Evolutionary conservation across 2,113 vertebrate species (phyloP).

Genomic region (Clarias macrocephalus): DNA sequence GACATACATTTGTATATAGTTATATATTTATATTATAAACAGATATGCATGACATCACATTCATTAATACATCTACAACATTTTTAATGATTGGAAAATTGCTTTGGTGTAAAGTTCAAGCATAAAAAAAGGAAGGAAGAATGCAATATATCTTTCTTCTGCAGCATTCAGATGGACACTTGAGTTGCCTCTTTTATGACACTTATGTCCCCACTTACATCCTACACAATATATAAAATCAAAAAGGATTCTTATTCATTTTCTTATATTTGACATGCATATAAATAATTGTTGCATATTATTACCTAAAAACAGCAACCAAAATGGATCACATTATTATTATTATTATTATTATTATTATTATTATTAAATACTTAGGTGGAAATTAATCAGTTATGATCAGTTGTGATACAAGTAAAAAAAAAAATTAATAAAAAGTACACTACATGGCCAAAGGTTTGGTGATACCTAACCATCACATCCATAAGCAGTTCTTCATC

Average conservation of each 20-base stretch:
- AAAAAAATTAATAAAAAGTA: background rate
- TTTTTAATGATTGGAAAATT: background rate
- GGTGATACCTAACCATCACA: background rate
- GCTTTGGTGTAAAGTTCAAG: background rate
- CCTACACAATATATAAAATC: background rate
- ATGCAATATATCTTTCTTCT: background rate
- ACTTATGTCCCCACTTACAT: background rate
- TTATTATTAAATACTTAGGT: no score
- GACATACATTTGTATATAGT: background rate
- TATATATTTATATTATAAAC: background rate
- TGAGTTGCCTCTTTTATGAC: background rate
- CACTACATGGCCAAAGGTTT: background rate
- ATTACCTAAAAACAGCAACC: background rate
- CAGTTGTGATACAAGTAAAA: background rate
- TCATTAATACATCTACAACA: background rate
- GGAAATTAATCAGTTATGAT: background rate
- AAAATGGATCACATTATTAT: background rate
- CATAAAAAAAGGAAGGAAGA: background rate
- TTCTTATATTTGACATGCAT: background rate
- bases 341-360: background rate
- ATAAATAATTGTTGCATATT: background rate
- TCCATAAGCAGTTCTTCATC: background rate
- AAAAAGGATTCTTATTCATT: background rate
- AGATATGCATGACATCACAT: background rate
- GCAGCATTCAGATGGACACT: background rate